These are phyloP conservation scores for Tricholaema leucomelas DNA, from an alignment of 2,113 vertebrate genomes.

Conservation along the genomic window DNA sequence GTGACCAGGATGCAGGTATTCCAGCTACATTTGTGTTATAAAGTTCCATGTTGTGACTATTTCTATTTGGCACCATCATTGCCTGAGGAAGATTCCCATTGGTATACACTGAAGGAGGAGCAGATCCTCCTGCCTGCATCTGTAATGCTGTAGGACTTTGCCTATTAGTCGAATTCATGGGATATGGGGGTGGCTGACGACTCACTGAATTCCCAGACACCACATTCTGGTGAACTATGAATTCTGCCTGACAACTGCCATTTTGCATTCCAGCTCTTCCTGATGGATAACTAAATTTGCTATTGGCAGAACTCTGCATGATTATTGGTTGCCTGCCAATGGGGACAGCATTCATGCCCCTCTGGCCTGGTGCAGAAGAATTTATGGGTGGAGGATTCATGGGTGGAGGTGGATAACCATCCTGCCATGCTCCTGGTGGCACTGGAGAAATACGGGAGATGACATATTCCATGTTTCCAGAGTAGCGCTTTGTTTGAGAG, in stretches of 20 bases:
- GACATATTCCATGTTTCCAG: conserved; percentile 93
- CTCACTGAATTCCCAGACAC: conserved; percentile 73
- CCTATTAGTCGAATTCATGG: conserved; percentile 84
- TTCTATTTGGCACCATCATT: conserved; percentile 88
- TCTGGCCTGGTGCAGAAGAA: conserved; percentile 81
- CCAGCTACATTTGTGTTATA: conserved; percentile 81
- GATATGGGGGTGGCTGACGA: conserved; percentile 91
- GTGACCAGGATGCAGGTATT: conserved; percentile 85
- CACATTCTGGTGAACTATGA: conserved; percentile 82
- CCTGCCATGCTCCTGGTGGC: conserved; percentile 88
- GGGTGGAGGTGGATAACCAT: conserved; percentile 81
- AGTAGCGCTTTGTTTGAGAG: conserved; percentile 90
- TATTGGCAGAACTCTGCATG: conserved; percentile 89
- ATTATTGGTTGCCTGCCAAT: conserved; percentile 93
- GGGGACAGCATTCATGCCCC: conserved; percentile 87
- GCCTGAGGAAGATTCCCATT: conserved; percentile 88
- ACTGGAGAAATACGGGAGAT: conserved; percentile 92
- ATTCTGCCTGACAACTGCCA: conserved; percentile 85
- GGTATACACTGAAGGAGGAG: conserved; percentile 81
- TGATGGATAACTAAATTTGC: conserved; percentile 87
- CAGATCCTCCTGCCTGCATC: conserved; percentile 84
- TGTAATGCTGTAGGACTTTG: conserved; percentile 89
- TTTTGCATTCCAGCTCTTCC: conserved; percentile 87
- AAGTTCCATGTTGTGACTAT: conserved; percentile 93
- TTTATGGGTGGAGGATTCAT: conserved; percentile 74